Evolutionary conservation across 2,113 vertebrate species (phyloP).

Genomic region (Odocoileus hemionus): DNA sequence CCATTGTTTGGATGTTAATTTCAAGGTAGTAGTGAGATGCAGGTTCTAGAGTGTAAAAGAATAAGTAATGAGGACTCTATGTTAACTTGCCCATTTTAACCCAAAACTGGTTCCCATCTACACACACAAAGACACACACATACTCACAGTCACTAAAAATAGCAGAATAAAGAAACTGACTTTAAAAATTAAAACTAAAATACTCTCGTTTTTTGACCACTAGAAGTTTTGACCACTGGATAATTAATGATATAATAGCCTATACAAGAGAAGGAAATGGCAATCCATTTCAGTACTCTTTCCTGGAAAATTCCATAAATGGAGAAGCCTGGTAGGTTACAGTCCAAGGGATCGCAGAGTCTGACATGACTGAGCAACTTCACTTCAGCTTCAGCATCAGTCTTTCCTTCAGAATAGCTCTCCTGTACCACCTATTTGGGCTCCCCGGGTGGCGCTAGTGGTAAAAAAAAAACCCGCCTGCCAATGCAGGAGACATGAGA

Average conservation of each 20-base stretch:
- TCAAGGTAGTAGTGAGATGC: background rate
- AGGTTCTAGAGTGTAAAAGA: background rate
- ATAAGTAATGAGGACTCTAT: background rate
- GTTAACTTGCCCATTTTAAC: background rate
- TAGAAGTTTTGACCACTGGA: background rate
- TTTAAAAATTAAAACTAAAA: background rate
- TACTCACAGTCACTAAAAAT: background rate
- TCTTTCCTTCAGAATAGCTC: background rate
- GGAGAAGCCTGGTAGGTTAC: background rate
- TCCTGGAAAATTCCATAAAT: background rate
- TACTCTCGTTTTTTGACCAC: background rate
- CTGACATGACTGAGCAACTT: background rate
- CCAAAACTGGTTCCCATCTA: background rate
- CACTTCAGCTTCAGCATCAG: background rate
- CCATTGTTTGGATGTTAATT: background rate
- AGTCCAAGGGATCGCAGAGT: background rate
- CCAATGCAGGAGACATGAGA: background rate
- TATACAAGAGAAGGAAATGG: background rate
- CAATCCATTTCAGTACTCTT: background rate
- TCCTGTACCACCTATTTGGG: background rate
- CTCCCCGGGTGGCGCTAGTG: rapidly evolving
- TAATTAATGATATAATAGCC: background rate
- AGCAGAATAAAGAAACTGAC: background rate
- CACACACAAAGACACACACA: background rate
- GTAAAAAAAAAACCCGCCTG: rapidly evolving